These are phyloP conservation scores for Pantherophis vulpinus DNA, from an alignment of 2,797 vertebrate genomes.

Conservation along the genomic window DNA sequence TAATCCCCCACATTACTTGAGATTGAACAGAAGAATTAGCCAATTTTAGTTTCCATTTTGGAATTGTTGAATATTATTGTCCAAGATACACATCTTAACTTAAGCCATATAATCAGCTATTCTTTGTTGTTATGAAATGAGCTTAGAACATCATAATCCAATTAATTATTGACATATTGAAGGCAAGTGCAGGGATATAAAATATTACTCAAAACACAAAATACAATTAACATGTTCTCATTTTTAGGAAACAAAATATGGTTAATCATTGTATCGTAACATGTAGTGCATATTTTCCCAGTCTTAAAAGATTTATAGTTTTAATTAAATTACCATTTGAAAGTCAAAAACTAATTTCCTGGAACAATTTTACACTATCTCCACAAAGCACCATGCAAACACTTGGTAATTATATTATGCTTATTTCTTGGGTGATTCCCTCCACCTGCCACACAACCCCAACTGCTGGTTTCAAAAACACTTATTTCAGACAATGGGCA, in stretches of 20 bases:
- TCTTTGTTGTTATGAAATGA: neutral
- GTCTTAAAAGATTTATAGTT: constrained; percentile 11
- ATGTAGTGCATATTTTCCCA: neutral
- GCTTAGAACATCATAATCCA: neutral
- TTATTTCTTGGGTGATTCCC: neutral
- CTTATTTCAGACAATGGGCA: neutral
- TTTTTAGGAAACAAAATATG: neutral
- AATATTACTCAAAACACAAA: constrained; percentile 8
- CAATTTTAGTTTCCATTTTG: neutral
- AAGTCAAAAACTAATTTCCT: constrained; percentile 15
- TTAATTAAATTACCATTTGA: constrained; percentile 33
- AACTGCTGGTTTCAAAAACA: constrained; percentile 4
- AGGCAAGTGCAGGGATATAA: neutral
- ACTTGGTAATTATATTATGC: constrained; percentile 22
- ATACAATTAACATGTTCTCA: constrained; percentile 1
- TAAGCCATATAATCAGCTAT: neutral
- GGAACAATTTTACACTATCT: constrained; percentile 23
- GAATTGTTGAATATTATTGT: neutral
- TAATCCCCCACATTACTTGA: neutral
- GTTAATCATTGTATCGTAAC: constrained; percentile 6
- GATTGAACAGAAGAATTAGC: neutral
- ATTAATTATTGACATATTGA: neutral
- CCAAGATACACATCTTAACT: neutral
- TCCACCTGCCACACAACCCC: neutral
- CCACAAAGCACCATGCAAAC: constrained; percentile 13